Evolutionary conservation across 2,888 invertebrate species (phyloP).

Genomic region (Cancer borealis): DNA sequence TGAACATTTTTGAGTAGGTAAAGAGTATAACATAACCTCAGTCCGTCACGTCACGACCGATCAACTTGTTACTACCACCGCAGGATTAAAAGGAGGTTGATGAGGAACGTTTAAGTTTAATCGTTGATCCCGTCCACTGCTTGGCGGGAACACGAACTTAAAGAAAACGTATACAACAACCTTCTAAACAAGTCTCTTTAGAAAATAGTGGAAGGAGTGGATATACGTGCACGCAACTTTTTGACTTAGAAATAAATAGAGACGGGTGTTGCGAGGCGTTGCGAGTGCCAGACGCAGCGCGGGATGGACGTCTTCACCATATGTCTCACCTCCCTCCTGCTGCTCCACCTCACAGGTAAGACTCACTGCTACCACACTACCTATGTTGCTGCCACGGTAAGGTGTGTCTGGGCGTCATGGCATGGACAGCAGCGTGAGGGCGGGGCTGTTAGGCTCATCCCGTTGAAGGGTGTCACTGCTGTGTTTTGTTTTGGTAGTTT

Average conservation of each 20-base stretch:
- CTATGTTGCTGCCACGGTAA: not conserved
- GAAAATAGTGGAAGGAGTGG: not conserved
- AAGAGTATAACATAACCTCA: not conserved
- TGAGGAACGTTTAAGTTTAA: not conserved
- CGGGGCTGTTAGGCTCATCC: not conserved
- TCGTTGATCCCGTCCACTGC: not conserved
- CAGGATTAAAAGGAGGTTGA: not conserved
- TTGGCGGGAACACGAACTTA: not conserved
- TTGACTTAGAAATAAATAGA: not conserved
- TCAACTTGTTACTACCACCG: not conserved
- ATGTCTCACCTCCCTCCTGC: not conserved
- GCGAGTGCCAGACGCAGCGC: not conserved
- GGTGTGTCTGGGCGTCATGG: not conserved
- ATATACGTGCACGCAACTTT: not conserved
- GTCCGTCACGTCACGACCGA: not conserved
- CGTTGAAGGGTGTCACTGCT: not conserved
- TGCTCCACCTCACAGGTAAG: conserved; percentile 37
- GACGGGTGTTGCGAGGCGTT: not conserved
- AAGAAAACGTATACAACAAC: not conserved
- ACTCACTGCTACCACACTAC: not conserved
- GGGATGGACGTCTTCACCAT: not conserved
- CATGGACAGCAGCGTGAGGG: not conserved
- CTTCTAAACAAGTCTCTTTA: not conserved
- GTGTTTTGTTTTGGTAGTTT: not conserved
- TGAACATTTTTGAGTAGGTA: not conserved